Percentiles rank a stretch among this genome's conserved stretches.
Conservation (phyloP, 2,113 vertebrate genomes). For the Arenaria interpres region DNA sequence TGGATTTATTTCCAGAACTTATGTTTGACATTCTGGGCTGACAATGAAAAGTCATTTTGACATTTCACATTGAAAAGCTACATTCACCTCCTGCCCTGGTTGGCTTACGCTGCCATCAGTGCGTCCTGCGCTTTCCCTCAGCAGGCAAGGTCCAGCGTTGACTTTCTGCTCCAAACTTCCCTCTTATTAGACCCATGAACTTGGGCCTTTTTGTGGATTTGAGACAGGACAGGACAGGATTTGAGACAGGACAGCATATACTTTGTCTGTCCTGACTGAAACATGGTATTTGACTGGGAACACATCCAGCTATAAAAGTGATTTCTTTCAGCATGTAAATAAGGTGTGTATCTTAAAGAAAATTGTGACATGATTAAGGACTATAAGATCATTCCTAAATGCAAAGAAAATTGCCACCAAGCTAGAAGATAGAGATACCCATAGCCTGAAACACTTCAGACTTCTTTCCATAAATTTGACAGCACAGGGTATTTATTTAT, state of each 20-base stretch:
- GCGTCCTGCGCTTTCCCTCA: neutral
- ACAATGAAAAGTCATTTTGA: constrained; percentile 55
- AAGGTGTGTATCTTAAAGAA: neutral
- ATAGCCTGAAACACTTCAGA: neutral
- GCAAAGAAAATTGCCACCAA: neutral
- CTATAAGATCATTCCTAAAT: neutral
- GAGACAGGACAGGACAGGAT: neutral
- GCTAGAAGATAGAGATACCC: neutral
- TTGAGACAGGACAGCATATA: neutral
- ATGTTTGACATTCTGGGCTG: constrained; percentile 9
- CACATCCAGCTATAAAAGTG: neutral
- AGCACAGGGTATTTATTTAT: neutral
- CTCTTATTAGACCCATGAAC: neutral
- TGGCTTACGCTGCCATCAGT: neutral
- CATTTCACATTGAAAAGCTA: neutral
- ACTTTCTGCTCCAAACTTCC: neutral
- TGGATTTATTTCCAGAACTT: constrained; percentile 37
- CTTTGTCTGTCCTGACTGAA: neutral
- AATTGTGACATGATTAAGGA: neutral
- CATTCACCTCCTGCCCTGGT: neutral
- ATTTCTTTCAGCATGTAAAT: neutral
- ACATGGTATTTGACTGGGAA: neutral
- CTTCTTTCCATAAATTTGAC: neutral
- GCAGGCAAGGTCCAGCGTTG: neutral
- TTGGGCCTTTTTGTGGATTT: neutral